phyloP scores from a whole-genome alignment of 2,113 vertebrate species.

The Lichenostomus cassidix region DNA sequence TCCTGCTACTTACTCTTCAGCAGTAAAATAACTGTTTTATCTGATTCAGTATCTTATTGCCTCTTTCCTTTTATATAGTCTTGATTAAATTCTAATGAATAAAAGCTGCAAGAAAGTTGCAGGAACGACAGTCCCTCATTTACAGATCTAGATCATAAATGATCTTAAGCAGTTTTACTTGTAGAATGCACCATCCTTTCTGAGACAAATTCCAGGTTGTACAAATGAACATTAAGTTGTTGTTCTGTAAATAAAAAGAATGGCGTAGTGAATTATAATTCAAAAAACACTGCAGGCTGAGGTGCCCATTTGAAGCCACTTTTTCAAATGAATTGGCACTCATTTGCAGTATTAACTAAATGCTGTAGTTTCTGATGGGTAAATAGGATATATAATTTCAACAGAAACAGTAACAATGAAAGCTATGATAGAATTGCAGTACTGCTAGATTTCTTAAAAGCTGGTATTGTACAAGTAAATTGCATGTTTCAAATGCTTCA shows the following conservation, averaged over 20 bases:
- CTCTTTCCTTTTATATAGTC: neutral
- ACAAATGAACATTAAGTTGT: neutral
- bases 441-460: neutral
- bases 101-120: neutral
- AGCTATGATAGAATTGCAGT: neutral
- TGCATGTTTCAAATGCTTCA: conserved; percentile 7
- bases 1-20: neutral
- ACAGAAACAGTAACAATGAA: conserved; percentile 6
- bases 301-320: conserved; percentile 13
- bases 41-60: neutral
- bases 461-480: conserved; percentile 34
- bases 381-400: conserved; percentile 29
- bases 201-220: conserved; percentile 12
- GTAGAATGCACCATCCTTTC: neutral
- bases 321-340: conserved; percentile 1
- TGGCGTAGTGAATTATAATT: neutral
- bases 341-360: conserved; percentile 28
- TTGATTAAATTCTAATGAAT: neutral
- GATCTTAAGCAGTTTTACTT: neutral
- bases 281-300: neutral
- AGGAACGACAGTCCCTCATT: neutral
- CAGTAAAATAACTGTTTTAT: neutral
- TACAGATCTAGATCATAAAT: neutral
- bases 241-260: conserved; percentile 8
- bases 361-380: neutral